These are phyloP conservation scores for Scleropages formosus DNA, from an alignment of 2,797 vertebrate genomes.

Conservation along the genomic window DNA sequence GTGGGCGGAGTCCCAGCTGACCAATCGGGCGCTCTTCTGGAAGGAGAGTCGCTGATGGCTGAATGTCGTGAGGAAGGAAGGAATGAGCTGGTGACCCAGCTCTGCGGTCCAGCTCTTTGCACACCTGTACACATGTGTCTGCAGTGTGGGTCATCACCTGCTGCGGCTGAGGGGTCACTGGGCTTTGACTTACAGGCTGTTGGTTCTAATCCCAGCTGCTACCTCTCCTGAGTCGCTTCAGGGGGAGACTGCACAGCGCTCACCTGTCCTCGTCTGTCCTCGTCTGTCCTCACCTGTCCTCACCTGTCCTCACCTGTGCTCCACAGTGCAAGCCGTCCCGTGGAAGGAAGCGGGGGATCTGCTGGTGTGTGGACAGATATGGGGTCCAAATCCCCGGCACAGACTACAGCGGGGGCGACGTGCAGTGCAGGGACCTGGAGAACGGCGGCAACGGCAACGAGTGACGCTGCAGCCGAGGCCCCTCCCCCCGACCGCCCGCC, in stretches of 20 bases:
- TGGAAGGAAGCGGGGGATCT: slow-evolving; percentile 91
- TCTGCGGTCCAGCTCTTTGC: no score
- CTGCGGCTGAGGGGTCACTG: no score
- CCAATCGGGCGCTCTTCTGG: no score
- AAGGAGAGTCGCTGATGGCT: no score
- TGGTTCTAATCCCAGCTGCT: no score
- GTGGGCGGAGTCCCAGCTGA: no score
- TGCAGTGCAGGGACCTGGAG: slow-evolving; percentile 96
- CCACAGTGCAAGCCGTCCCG: slow-evolving; percentile 93
- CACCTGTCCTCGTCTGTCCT: not conserved
- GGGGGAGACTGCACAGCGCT: not conserved
- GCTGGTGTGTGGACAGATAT: slow-evolving; percentile 98
- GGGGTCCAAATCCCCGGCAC: slow-evolving; percentile 91
- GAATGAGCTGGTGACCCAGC: no score
- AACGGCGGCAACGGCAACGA: slow-evolving; percentile 85
- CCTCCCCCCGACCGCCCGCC: slow-evolving; percentile 48
- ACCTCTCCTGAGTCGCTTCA: not conserved
- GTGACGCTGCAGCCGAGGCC: slow-evolving; percentile 69
- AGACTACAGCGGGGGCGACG: slow-evolving; percentile 86
- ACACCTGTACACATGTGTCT: no score
- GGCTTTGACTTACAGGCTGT: no score
- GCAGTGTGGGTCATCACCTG: no score
- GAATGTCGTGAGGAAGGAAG: no score
- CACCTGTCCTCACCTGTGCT: not conserved
- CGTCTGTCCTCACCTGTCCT: not conserved